Base-by-base conservation (phyloP, 2,888 invertebrate species). In the Rhagonycha lutea region DNA sequence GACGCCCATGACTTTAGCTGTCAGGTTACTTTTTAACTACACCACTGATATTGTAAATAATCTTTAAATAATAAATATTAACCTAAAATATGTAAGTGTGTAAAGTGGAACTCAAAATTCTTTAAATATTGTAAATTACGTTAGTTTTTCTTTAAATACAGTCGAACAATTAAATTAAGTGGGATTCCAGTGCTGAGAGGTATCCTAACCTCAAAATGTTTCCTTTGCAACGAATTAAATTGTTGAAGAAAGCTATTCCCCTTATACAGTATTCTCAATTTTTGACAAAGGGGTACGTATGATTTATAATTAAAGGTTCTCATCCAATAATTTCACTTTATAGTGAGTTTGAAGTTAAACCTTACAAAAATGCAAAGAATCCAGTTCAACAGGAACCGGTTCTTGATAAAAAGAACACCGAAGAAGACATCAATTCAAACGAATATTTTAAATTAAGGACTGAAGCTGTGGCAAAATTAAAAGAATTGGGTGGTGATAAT, bases 261-360 rank as follows among this genome's bases (percentile, higher is more conserved):
- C 26, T 24, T 9, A 26, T 65, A 24, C 9, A 65, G 2, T 65
- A 65, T 65, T 47, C 47, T 47, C 47, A 47, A 47, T 47, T 47
- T 47, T n/a, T 47, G n/a, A 7, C 47, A n/a, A 47, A 47, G n/a
- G 47, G 47, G 47, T 47, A 47, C 47, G 47, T 47, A 47, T 4
- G 5, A 47, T n/a, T 7, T 7, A 47, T 47, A n/a, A 47, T n/a
- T 47, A n/a, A 47, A 47, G n/a, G n/a, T 47, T 47, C 47, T 47
- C n/a, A 47, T 47, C n/a, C 47, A 47, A 2, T 23, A 26, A 67
- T 70, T 79, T 78, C 76, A 78, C 78, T 81, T 89, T 89, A 24
- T 88, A 99, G 98, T 91, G 98, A 99, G 89, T 90, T 96, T 81
- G 97, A 98, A 85, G 95, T 98, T 87, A 98, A 98, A 86, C 93